phyloP scores from a whole-genome alignment of 2,113 vertebrate species.

The Zapornia atra region DNA sequence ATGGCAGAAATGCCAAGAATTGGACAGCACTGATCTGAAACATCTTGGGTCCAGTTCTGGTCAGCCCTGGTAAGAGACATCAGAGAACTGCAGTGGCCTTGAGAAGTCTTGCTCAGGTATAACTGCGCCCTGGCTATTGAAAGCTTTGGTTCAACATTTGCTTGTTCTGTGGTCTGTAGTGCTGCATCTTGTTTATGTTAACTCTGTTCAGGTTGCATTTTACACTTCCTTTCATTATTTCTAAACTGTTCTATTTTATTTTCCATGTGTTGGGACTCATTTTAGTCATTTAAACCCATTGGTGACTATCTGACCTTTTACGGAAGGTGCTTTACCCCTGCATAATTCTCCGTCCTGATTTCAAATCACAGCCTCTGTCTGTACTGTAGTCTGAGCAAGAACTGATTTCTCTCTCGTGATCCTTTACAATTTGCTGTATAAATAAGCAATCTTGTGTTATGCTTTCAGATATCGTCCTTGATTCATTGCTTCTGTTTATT shows the following conservation, averaged over 20 bases:
- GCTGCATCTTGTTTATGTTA: background rate
- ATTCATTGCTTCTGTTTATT: slow-evolving; percentile 9
- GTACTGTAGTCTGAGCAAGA: background rate
- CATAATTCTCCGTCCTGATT: background rate
- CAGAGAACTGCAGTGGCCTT: background rate
- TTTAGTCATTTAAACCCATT: background rate
- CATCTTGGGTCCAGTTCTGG: background rate
- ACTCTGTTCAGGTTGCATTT: background rate
- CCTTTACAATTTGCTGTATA: background rate
- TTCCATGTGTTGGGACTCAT: background rate
- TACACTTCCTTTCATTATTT: background rate
- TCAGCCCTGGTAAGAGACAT: background rate
- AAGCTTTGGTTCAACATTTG: background rate
- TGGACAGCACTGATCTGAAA: background rate
- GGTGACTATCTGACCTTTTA: background rate
- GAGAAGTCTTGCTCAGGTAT: background rate
- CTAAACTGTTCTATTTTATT: background rate
- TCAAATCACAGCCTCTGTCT: background rate
- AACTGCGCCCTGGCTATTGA: background rate
- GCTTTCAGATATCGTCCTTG: background rate
- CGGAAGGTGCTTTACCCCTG: background rate
- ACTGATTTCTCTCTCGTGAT: background rate
- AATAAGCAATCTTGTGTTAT: background rate
- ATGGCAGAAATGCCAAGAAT: background rate
- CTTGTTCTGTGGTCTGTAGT: background rate